Percentiles rank a stretch among this genome's conserved stretches.
phyloP scores from a whole-genome alignment of 1,140 invertebrate species.

The Zaprionus davidi region DNA sequence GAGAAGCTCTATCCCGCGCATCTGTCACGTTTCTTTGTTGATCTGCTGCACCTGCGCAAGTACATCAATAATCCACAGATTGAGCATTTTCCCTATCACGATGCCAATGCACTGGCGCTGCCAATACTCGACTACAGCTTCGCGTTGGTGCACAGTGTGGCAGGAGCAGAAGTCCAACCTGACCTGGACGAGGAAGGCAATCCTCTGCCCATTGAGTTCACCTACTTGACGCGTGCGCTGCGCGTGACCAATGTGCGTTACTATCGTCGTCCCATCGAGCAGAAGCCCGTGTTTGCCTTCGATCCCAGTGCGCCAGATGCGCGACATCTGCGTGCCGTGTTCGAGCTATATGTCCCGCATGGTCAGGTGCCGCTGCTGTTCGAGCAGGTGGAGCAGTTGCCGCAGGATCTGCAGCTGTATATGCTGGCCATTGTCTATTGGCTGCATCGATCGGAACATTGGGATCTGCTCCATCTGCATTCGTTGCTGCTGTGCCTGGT shows the following conservation, averaged over 20 bases:
- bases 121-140: slow-evolving; percentile 88
- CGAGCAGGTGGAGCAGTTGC: slow-evolving; percentile 85
- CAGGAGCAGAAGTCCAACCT: slow-evolving; percentile 34
- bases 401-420: slow-evolving; percentile 87
- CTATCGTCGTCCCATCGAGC: slow-evolving; percentile 53
- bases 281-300: slow-evolving; percentile 39
- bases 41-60: slow-evolving; percentile 87
- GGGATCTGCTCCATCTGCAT: slow-evolving; percentile 86
- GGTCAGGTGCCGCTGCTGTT: slow-evolving; percentile 58
- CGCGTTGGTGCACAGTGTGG: slow-evolving; percentile 86
- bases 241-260: slow-evolving; percentile 72
- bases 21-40: slow-evolving; percentile 88
- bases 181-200: slow-evolving; percentile 43
- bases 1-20: slow-evolving; percentile 86
- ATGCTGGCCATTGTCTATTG: slow-evolving; percentile 88
- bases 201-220: slow-evolving; percentile 56
- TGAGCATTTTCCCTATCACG: slow-evolving; percentile 87
- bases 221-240: slow-evolving; percentile 77
- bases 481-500: slow-evolving; percentile 87
- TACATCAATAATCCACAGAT: slow-evolving; percentile 90
- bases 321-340: slow-evolving; percentile 74
- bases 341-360: slow-evolving; percentile 72
- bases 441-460: slow-evolving; percentile 85
- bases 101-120: slow-evolving; percentile 87
- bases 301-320: slow-evolving; percentile 58